Conservation (phyloP, 2,888 invertebrate species). For the Prosopocoilus inquinatus region DNA sequence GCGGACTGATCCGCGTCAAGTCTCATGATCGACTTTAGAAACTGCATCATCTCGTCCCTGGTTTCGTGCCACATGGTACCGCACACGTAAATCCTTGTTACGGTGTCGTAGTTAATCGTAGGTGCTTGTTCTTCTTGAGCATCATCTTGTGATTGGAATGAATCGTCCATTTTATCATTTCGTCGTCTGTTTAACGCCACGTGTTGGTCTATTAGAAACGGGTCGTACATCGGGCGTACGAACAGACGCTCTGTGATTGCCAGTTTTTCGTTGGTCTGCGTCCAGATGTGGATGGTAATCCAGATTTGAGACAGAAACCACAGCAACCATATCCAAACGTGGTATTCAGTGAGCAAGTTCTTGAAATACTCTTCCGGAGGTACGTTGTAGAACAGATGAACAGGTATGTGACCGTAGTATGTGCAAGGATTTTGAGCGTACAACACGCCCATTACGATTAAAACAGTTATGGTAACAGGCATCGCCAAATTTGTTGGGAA, state of each 20-base stretch:
- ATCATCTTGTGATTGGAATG: no score
- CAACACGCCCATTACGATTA: conserved; percentile 65
- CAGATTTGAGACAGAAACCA: conserved; percentile 84
- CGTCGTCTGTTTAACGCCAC: conserved; percentile 77
- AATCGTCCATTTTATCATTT: no score
- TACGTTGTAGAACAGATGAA: conserved; percentile 84
- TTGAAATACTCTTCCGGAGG: conserved; percentile 52
- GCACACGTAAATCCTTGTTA: conserved; percentile 75
- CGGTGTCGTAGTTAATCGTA: conserved; percentile 37
- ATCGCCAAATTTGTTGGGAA: conserved; percentile 76
- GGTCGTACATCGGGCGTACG: conserved; percentile 78
- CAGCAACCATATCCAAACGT: conserved; percentile 75
- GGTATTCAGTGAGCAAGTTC: conserved; percentile 60
- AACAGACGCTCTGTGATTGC: conserved; percentile 84
- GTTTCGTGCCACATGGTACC: conserved; percentile 97
- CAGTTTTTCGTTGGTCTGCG: conserved; percentile 76
- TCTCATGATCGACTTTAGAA: conserved; percentile 83
- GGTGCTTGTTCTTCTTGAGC: background rate
- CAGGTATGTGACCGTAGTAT: conserved; percentile 75
- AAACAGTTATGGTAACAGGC: conserved; percentile 67
- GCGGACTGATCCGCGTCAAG: conserved; percentile 91
- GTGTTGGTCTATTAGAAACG: conserved; percentile 80
- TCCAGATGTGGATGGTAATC: conserved; percentile 85
- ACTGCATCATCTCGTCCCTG: conserved; percentile 85
- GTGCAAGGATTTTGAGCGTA: conserved; percentile 67